Evolutionary conservation across 1,140 invertebrate species (phyloP), one percentile per base, ranked within the genome.

Genomic region (Drosophila jambulina): DNA sequence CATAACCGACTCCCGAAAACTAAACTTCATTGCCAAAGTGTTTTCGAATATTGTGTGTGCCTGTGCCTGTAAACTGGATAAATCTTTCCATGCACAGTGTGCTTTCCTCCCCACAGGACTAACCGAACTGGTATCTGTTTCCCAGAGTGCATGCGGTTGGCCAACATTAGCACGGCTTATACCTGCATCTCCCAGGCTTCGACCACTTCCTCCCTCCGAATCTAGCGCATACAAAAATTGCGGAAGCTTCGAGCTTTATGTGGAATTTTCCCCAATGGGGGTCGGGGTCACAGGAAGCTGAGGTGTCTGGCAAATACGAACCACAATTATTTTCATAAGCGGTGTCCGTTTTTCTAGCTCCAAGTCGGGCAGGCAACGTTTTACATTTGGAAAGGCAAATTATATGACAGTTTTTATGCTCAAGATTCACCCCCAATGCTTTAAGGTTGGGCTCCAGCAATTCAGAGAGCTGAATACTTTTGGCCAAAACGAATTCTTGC

Each of bases 131-230:
- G 75, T 83, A 79, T 82, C 80, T 69, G 67, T 78, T 78, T 27
- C 19, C 48, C 54, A 78, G 46, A 38, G 80, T 71, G 75, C 70
- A 71, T 82, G 80, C 25, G 80, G 80, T 70, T 64, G 40, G 56
- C 80, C 80, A 69, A 83, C 80, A 82, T 83, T 83, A 83, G 80
- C 75, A 79, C 69, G 62, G 80, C 80, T 82, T 83, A 63, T 83
- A 61, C 46, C 61, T 45, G 40, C 19, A 5, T 21, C 74, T 25
- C 40, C 34, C 38, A 12, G 29, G 9, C 38, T 6, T 32, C 40
- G 36, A 34, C 42, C 42, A 17, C 12, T 27, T 7, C 29, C 23
- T 4, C 7, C 19, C 36, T 23, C 45, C 51, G 13, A 54, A 42
- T 80, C 57, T 59, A 60, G 64, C 68, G 48, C 81, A 77, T 67